Evolutionary conservation across 2,113 vertebrate genomes (phyloP), one percentile per base, ranked within the genome.

Genomic region (Tapirus terrestris): DNA sequence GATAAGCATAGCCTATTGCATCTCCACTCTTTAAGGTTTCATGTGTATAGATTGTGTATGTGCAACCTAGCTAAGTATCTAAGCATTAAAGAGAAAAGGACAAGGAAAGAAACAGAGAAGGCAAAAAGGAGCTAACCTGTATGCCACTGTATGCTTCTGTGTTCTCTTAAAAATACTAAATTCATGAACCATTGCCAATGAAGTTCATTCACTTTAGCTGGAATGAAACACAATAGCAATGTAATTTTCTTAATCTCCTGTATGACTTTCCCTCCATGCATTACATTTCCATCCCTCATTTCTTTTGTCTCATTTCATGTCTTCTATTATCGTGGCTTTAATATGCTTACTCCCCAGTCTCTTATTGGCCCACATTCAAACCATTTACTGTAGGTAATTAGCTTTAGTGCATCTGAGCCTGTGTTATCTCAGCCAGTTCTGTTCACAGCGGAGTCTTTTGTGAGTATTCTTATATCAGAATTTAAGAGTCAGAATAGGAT

Each of bases 291-390:
- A 98, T 95, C 89, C 88, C 27, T 97, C 61, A 95, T 97, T 98
- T 98, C 97, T 98, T 98, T 98, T 96, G 95, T 97, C 93, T 98
- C 88, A 85, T 98, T 98, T 98, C 85, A 80, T 89, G 86, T 97
- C 92, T 98, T 92, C 84, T 89, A 48, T 94, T 98, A 97, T 3
- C 91, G 45, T 70, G 96, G 53, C 1, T 98, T 97, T 94, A 97
- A 89, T 97, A 95, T 88, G 92, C 96, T 98, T 98, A 95, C 95
- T 98, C 94, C 56, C 60, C 94, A 97, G 1, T 97, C 97, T 97
- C 65, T 90, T 94, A 70, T 60, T 98, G 93, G 87, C 98, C 68
- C 48, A 85, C 89, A 88, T 98, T 97, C 96, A 98, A 86, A 85
- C 98, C 90, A 89, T 88, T 98, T 95, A 91, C 14, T 85, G 68